Evolutionary conservation across 92 coral and sea anemone genomes (phyloP), one percentile per base, ranked within the genome.

Genomic region (Umimayanthus chanpuru): DNA sequence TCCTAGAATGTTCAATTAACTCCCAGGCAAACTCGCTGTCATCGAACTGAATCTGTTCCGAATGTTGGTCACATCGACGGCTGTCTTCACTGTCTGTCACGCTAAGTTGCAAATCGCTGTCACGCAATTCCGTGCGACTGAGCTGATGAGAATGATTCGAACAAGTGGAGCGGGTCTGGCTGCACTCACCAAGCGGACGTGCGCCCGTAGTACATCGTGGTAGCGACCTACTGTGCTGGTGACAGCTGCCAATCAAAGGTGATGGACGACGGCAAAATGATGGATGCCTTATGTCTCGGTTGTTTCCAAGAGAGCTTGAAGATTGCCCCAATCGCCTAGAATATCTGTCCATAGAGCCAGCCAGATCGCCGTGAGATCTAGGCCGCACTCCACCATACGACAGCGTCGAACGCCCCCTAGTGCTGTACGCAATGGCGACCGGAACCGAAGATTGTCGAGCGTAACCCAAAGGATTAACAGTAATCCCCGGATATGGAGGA

Each of bases 251-350:
- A 68, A 44, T 26, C 77, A 83, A 70, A 67, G 87, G 87, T 68
- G 87, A 83, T 44, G 87, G 87, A 44, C 87, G 77, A 43, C 87
- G 78, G 40, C 41, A 47, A 83, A 83, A 70, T 14, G 87, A 68
- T 28, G 78, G 61, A 44, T 68, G 87, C 56, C 75, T 65, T 26
- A 39, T 21, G 43, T 81, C 85, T 40, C 86, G 67, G 76, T 29
- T 43, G 16, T 25, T 83, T 44, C 87, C 87, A 0, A 83, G 77
- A n/a, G 87, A 68, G 41, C 87, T 83, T 32, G 73, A 18, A 43
- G 87, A 73, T 73, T 36, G 66, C 65, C 67, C 38, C 14, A 16
- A 56, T 25, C 32, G 44, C 15, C 66, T 28, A 3, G 78, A 70
- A 56, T 70, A 68, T 47, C 78, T 66, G 6, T 83, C 77, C 30